Evolutionary conservation across 1,140 invertebrate species (phyloP).

Genomic region (Harpegnathos saltator): DNA sequence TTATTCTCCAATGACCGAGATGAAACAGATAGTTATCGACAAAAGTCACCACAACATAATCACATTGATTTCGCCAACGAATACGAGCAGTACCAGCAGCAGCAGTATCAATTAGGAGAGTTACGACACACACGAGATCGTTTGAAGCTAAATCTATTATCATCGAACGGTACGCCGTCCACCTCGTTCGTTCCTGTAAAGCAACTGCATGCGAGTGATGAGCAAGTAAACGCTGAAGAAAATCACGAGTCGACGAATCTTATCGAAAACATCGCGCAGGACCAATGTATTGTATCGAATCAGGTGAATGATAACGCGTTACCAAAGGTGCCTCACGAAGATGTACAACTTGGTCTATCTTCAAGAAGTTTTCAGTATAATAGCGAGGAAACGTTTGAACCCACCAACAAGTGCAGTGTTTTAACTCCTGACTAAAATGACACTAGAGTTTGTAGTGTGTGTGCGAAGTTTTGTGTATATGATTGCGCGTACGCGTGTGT

Average conservation of each 20-base stretch:
- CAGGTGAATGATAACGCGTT: conserved; percentile 64
- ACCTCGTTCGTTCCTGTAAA: conserved; percentile 55
- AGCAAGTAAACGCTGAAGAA: conserved; percentile 58
- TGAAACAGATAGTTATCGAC: conserved; percentile 65
- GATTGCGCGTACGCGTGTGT: no score
- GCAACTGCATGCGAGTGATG: conserved; percentile 62
- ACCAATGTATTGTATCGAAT: conserved; percentile 63
- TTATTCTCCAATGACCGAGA: conserved; percentile 71
- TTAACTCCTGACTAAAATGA: conserved; percentile 71
- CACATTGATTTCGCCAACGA: conserved; percentile 70
- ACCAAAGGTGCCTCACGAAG: conserved; percentile 70
- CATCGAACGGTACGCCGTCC: conserved; percentile 70
- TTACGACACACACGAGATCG: conserved; percentile 90
- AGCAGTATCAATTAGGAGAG: conserved; percentile 87
- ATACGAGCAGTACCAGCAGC: conserved; percentile 69
- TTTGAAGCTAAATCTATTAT: conserved; percentile 90
- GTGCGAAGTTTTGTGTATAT: conserved; percentile 61
- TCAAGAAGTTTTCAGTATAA: conserved; percentile 75
- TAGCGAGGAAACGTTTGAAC: conserved; percentile 67
- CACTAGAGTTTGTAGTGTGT: conserved; percentile 64
- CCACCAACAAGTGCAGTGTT: conserved; percentile 77
- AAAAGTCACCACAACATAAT: conserved; percentile 55
- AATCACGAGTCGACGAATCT: conserved; percentile 25
- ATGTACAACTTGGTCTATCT: conserved; percentile 56
- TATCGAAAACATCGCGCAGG: conserved; percentile 44